Evolutionary conservation across 2,797 vertebrate genomes (phyloP), one percentile per base, ranked within the genome.

Genomic region (Protonibea diacanthus): DNA sequence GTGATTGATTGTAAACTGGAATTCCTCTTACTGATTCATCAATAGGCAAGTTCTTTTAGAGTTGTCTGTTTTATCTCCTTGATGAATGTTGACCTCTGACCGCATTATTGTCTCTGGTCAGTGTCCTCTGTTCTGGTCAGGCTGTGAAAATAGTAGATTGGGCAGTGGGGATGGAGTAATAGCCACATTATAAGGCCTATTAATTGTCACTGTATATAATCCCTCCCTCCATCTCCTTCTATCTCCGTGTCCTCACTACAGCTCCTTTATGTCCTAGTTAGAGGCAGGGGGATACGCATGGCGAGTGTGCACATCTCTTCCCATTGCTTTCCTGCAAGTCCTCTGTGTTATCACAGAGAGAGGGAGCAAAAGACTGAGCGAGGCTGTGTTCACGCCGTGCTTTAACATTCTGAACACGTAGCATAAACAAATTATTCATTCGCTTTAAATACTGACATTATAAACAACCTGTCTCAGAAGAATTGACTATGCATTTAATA

Each of bases 31-130:
- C 47, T 78, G 83, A 79, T 78, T 86, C 0, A 11, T 62, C 74
- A 60, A 38, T 53, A 55, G 48, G 65, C 80, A 72, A 48, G 55
- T 55, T 72, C 23, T 57, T 68, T 66, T 38, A n/a, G 48, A 56
- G 60, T 61, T 86, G 81, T 78, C 80, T 71, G 65, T 78, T 85
- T 91, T 91, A 91, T 91, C 90, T 90, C 73, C 20, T 44, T 90
- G 90, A 92, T 87, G 71, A 87, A 92, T 85, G 82, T 45, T 76
- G 86, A 89, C 92, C 91, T 90, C 72, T 91, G 88, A 91, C 86
- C 85, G 55, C 23, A 2, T 70, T 51, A 56, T 85, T 75, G 80
- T 71, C 72, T 90, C 84, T 88, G 85, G 62, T 85, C 87, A 87
- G 75, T 83, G 84, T 92, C 75, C 71, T 52, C 63, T 59, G 67